A percentile compares a stretch with the other conserved stretches of the same genome.
These are phyloP conservation scores for Diadumene lineata DNA, from an alignment of 92 coral and sea anemone genomes.

Conservation along the genomic window DNA sequence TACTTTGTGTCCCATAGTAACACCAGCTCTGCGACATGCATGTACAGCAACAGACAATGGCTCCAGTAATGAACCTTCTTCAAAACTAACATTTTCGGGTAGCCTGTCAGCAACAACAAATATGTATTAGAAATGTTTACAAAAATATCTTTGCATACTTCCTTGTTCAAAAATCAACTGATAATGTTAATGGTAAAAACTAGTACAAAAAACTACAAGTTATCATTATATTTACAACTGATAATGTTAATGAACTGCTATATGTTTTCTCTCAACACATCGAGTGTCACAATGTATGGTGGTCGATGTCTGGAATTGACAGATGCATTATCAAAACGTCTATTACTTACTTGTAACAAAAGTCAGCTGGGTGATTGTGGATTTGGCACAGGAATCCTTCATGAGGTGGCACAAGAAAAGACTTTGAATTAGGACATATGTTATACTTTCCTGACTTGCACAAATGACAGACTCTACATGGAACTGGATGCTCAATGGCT, in stretches of 20 bases:
- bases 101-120: too few species aligned
- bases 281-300: too few species aligned
- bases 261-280: too few species aligned
- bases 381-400: constrained; percentile 90
- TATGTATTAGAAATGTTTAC: too few species aligned
- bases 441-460: constrained; percentile 95
- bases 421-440: constrained; percentile 79
- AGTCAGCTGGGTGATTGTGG: background rate
- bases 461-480: constrained; percentile 74
- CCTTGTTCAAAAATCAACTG: too few species aligned
- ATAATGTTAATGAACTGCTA: too few species aligned
- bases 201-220: too few species aligned
- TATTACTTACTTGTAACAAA: background rate
- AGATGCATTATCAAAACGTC: too few species aligned
- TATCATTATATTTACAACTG: too few species aligned
- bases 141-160: too few species aligned
- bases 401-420: constrained; percentile 84
- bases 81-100: constrained; percentile 88
- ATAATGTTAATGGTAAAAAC: too few species aligned
- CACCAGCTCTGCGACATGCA: constrained; percentile 90
- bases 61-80: constrained; percentile 94
- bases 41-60: constrained; percentile 95
- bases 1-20: constrained; percentile 82
- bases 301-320: too few species aligned
- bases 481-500: constrained; percentile 86